These are phyloP conservation scores for cat (Felis catus) DNA, from an alignment of 2,113 vertebrate species.

Conservation along the genomic window DNA sequence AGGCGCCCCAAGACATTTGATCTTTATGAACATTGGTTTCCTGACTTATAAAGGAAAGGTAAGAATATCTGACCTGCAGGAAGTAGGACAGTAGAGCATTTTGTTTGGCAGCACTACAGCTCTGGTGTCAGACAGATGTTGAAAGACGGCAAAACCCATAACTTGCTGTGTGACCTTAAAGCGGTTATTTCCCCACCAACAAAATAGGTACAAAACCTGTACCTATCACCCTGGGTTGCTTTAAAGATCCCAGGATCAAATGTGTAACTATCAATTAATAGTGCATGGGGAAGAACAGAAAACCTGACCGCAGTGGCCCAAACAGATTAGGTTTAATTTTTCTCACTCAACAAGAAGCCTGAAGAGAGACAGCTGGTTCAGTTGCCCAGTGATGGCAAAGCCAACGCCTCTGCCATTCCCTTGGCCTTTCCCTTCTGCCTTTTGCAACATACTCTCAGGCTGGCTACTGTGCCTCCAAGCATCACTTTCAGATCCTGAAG, in stretches of 20 bases:
- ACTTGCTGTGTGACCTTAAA: background rate
- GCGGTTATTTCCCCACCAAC: background rate
- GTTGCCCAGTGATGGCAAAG: background rate
- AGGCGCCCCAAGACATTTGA: background rate
- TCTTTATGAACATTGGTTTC: background rate
- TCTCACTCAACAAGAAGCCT: background rate
- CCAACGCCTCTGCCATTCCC: background rate
- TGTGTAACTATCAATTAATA: background rate
- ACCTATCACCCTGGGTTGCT: background rate
- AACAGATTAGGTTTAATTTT: background rate
- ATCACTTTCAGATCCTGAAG: background rate
- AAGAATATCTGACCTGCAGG: background rate
- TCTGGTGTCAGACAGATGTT: background rate
- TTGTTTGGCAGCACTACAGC: background rate
- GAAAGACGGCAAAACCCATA: background rate
- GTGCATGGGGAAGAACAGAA: background rate
- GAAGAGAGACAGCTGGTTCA: background rate
- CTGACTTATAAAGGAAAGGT: background rate
- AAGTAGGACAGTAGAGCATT: background rate
- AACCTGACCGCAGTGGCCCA: background rate
- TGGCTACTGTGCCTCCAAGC: background rate
- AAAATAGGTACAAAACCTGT: background rate
- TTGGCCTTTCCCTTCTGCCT: background rate
- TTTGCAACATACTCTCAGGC: background rate
- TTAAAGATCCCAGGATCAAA: background rate